Percentiles rank a stretch among this genome's conserved stretches.
phyloP scores from a whole-genome alignment of 2,888 invertebrate species.

The Megamerina dolium region DNA sequence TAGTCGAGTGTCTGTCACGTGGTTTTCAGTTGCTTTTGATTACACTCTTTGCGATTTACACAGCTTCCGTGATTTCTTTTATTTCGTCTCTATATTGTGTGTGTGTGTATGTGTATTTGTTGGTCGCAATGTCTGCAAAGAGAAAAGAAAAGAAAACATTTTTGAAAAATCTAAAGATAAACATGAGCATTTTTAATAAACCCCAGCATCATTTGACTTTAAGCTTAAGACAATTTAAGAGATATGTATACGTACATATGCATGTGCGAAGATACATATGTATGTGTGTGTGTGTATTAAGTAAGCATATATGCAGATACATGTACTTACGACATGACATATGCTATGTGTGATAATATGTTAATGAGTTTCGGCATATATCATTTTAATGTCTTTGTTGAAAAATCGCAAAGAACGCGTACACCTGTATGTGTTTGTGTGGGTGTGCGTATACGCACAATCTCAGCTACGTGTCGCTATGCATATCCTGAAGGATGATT shows the following conservation, averaged over 20 bases:
- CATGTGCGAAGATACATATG: neutral
- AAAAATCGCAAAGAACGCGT: too few relatives aligned
- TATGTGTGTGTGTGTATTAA: constrained; percentile 1
- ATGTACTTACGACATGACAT: constrained; percentile 42
- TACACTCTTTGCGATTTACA: too few relatives aligned
- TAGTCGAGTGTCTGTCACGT: constrained; percentile 8
- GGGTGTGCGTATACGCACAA: constrained; percentile 28
- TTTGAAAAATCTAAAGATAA: too few relatives aligned
- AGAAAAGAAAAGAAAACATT: constrained; percentile 25
- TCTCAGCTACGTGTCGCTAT: constrained; percentile 41
- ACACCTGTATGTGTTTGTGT: too few relatives aligned
- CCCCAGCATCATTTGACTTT: neutral
- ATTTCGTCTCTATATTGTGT: constrained; percentile 30
- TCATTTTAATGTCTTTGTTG: constrained; percentile 31
- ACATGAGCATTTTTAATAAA: constrained; percentile 11
- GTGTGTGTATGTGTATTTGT: neutral
- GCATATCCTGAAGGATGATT: constrained; percentile 40
- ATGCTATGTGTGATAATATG: constrained; percentile 44
- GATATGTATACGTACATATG: constrained; percentile 2
- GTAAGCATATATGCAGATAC: constrained; percentile 5
- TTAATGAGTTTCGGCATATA: constrained; percentile 45
- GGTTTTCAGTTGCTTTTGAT: constrained; percentile 1
- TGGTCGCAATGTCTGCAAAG: constrained; percentile 28
- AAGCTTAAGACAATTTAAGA: constrained; percentile 8
- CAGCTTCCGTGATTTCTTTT: constrained; percentile 16